Evolutionary conservation across 1,140 invertebrate species (phyloP).

Genomic region (Agrilus planipennis): DNA sequence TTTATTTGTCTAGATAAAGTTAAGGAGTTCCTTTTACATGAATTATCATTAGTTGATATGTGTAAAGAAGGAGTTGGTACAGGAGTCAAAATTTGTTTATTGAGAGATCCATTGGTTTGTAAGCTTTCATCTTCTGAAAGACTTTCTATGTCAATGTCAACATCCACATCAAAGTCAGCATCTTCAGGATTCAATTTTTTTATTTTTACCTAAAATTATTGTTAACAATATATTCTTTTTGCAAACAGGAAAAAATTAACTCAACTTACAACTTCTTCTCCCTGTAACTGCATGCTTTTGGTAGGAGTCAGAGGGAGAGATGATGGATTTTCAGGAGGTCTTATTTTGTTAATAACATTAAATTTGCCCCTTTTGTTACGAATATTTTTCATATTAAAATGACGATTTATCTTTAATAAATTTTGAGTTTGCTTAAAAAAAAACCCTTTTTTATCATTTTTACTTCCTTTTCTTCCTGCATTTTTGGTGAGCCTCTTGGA

Average conservation of each 20-base stretch:
- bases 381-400: background rate
- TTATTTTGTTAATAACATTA: conserved; percentile 9
- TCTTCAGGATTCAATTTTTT: conserved; percentile 38
- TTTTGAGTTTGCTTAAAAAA: conserved; percentile 4
- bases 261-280: conserved; percentile 44
- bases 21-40: background rate
- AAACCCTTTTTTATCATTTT: too few species aligned
- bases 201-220: conserved; percentile 24
- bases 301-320: too few species aligned
- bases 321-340: too few species aligned
- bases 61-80: too few species aligned
- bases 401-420: conserved; percentile 5
- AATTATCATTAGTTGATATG: conserved; percentile 6
- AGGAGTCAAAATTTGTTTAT: conserved; percentile 2
- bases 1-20: conserved; percentile 9
- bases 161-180: conserved; percentile 42
- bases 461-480: conserved; percentile 9
- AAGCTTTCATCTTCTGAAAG: conserved; percentile 32
- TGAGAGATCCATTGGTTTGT: background rate
- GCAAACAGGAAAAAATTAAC: background rate
- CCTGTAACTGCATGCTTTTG: too few species aligned
- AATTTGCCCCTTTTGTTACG: conserved; percentile 4
- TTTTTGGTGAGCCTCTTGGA: conserved; percentile 8
- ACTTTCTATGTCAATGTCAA: conserved; percentile 41
- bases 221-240: background rate